Percentiles rank a stretch among this genome's conserved stretches.
Conservation (phyloP, 2,797 vertebrate genomes). For the Manis javanica region DNA sequence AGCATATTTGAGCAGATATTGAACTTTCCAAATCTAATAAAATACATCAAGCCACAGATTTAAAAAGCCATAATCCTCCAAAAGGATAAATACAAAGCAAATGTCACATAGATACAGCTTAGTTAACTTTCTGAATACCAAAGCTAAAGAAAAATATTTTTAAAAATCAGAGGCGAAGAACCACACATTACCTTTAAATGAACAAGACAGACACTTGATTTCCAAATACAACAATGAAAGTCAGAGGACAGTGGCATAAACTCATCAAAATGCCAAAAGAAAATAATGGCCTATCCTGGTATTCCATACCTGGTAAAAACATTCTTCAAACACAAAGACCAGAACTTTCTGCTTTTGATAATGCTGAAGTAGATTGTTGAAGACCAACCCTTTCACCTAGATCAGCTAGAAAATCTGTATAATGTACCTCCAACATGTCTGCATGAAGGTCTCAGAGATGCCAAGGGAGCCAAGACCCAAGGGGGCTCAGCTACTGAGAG, state of each 20-base stretch:
- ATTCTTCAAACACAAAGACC: neutral
- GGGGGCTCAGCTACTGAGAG: neutral
- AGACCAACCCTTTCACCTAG: neutral
- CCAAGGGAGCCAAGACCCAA: neutral
- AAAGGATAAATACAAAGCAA: neutral
- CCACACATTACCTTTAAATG: neutral
- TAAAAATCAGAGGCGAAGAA: neutral
- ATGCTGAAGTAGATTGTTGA: no score
- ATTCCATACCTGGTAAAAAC: neutral
- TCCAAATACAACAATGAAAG: neutral
- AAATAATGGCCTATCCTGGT: no score
- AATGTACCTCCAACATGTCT: rapidly evolving
- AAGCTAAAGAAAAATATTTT: neutral
- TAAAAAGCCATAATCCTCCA: neutral
- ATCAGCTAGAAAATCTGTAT: neutral
- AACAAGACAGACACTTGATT: neutral
- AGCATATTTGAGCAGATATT: neutral
- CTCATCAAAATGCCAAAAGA: neutral
- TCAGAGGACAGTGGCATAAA: neutral
- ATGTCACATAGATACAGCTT: neutral
- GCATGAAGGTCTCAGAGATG: neutral
- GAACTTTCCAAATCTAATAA: neutral
- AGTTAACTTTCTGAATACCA: neutral
- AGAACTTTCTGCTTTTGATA: neutral
- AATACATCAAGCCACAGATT: neutral